Percentiles rank a stretch among this genome's conserved stretches.
Evolutionary conservation across 2,888 invertebrate species (phyloP).

Genomic region (Cancer borealis): DNA sequence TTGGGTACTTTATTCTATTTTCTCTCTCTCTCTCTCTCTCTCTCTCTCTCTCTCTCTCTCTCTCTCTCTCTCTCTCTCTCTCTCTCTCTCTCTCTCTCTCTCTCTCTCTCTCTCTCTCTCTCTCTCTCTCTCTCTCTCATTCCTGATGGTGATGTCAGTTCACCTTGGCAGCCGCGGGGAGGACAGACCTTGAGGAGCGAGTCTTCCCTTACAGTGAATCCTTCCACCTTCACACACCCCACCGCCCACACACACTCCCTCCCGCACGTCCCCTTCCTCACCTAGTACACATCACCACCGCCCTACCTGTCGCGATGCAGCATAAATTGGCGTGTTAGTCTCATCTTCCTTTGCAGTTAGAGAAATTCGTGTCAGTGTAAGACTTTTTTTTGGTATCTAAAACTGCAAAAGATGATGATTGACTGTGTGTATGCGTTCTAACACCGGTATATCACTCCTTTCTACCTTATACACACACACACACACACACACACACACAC

Average conservation of each 20-base stretch:
- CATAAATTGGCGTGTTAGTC: neutral
- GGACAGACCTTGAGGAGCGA: no score
- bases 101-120: conserved; percentile 41
- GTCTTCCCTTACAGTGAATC: neutral
- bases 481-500: conserved; percentile 38
- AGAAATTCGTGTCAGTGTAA: neutral
- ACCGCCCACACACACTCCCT: neutral
- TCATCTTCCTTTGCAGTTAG: neutral
- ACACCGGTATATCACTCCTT: no score
- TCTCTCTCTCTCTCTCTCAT: conserved; percentile 40
- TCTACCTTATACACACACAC: no score
- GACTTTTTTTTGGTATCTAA: neutral
- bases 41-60: conserved; percentile 6
- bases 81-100: conserved; percentile 36
- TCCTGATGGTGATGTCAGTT: neutral
- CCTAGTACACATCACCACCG: no score
- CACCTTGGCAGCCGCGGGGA: neutral
- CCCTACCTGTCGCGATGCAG: no score
- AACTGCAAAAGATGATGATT: no score
- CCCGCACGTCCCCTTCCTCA: neutral
- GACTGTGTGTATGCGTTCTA: no score
- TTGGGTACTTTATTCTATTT: neutral
- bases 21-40: neutral
- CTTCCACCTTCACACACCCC: neutral
- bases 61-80: conserved; percentile 11